Percentiles rank a stretch among this genome's conserved stretches.
These are phyloP conservation scores for Bacillus rossius DNA, from an alignment of 1,140 invertebrate species.

Conservation along the genomic window DNA sequence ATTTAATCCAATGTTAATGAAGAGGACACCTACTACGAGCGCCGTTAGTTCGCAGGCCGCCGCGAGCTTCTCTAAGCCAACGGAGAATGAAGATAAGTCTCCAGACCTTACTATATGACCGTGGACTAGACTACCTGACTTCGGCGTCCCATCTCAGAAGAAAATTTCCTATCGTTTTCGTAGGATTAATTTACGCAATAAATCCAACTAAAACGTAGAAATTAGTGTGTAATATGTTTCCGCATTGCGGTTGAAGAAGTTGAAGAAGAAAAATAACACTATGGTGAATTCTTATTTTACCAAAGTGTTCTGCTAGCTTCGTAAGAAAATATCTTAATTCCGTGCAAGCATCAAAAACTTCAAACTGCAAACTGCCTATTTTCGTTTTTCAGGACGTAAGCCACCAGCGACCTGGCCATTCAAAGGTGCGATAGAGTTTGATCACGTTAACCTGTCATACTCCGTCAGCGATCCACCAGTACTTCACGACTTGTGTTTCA, in stretches of 20 bases:
- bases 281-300: background rate
- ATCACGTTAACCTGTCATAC: constrained; percentile 61
- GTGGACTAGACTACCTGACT: no score
- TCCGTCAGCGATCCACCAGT: constrained; percentile 54
- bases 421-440: constrained; percentile 51
- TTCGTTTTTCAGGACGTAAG: constrained; percentile 40
- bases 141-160: no score
- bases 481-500: constrained; percentile 46
- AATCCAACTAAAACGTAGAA: no score
- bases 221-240: no score
- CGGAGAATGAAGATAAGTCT: no score
- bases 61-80: no score
- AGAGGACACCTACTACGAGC: no score
- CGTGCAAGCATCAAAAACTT: background rate
- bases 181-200: no score
- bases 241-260: background rate
- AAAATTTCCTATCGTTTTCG: no score
- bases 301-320: background rate
- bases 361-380: background rate
- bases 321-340: constrained; percentile 2
- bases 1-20: no score
- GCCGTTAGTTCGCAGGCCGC: no score
- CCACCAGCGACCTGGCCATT: constrained; percentile 36
- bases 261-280: background rate
- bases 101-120: no score